Base-by-base conservation (phyloP, 2,113 vertebrate genomes). In the Hydropotes inermis region DNA sequence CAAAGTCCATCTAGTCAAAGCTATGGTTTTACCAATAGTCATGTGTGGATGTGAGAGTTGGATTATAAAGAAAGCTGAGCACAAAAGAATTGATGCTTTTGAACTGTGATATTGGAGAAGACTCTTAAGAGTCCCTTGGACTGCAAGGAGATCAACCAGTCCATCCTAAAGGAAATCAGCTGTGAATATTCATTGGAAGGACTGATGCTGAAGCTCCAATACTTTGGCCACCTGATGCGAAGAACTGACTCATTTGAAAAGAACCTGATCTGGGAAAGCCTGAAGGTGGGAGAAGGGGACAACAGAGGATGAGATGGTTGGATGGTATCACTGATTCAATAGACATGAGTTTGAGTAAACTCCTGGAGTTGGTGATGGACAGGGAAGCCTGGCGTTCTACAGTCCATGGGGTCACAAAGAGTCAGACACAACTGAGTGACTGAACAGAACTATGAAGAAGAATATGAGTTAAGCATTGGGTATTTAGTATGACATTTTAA, bases 241-340 rank as follows among this genome's bases (percentile, higher is more conserved):
- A 36, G 64, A 67, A 21, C 17, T 36, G 64, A 70, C 64, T 21
- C 64, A 21, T 70, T 21, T 21, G 17, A 70, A 70, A 70, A 36
- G 4, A 36, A 17, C n/a, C 33, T 70, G 9, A 36, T 70, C n/a
- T 36, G 9, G n/a, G 17, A 70, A 70, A 70, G 5, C 9, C 36
- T 70, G n/a, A 70, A 70, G n/a, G n/a, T 0, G 0, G 17, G 64
- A 70, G 17, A 36, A 70, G n/a, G 17, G 64, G n/a, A 36, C 0
- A 1, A 36, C 64, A 36, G 33, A 70, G n/a, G 9, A 21, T 36
- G 64, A 70, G 64, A 70, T 36, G 7, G 64, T 70, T 36, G 5
- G 64, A 36, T 36, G n/a, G 4, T n/a, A 70, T 36, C n/a, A 70
- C 64, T 70, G n/a, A 70, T n/a, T 70, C 2, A 21, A 11, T 67